Base-by-base conservation (phyloP, 1,140 invertebrate genomes). In the Nasonia longicornis region DNA sequence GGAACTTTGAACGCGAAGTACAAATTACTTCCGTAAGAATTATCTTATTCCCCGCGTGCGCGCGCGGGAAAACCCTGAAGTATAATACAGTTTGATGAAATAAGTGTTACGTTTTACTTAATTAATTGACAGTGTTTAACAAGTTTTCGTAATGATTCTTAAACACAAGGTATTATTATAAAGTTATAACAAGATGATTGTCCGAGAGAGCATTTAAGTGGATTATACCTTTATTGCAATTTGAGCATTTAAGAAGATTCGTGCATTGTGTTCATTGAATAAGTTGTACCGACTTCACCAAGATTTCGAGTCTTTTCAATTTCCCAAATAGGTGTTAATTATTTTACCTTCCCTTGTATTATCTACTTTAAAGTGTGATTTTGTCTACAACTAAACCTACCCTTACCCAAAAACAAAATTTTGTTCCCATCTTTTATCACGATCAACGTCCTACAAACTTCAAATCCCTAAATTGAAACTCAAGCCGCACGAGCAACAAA, bases 21-120 rank as follows among this genome's bases (percentile, higher is more conserved):
- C 69, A 71, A 71, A 71, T 71, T 71, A 71, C 31, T 71, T 71
- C 20, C 69, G 16, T 71, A 71, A 38, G 69, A 71, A 38, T 71
- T 38, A 38, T 71, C 35, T 31, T 29, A 16, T n/a, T n/a, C 20
- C 31, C 26, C 52, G 16, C 45, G 26, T 1, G 26, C 26, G 26
- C 26, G 45, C 45, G 6, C 7, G 52, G 52, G 16, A n/a, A 58
- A n/a, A 58, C 20, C 20, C 7, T 20, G 20, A 58, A 58, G 16
- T 58, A 26, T 35, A 35, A n/a, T 58, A 2, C 20, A 58, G 52
- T 58, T 58, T 58, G 1, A n/a, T n/a, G 52, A 58, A 58, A 58
- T 16, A 16, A 20, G 52, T 58, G 52, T 58, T 58, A 58, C 16
- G 3, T 58, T 20, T 7, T 58, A n/a, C 14, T 58, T 58, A 58